Conservation (phyloP, 2,113 vertebrate species). For the Gracilinanus agilis region DNA sequence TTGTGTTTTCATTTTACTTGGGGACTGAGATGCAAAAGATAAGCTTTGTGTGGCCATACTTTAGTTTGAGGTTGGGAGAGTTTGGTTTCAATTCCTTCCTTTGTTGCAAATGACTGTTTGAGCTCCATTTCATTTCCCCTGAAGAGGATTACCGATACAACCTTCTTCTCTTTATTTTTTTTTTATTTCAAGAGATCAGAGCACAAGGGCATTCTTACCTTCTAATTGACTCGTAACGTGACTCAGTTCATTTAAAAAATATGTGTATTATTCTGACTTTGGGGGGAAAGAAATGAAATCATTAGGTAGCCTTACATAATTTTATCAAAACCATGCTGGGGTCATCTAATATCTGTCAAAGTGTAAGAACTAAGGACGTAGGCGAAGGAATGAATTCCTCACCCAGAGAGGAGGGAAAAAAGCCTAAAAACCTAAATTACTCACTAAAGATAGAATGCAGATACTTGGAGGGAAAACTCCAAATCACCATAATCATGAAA, state of each 20-base stretch:
- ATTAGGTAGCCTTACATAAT: not conserved
- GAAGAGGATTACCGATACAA: slow-evolving; percentile 12
- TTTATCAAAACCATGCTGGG: not conserved
- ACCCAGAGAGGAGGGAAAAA: not conserved
- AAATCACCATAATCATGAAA: not conserved
- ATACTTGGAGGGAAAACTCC: not conserved
- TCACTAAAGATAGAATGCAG: not conserved
- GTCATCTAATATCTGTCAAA: slow-evolving; percentile 27
- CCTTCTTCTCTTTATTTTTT: slow-evolving; percentile 28
- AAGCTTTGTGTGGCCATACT: slow-evolving; percentile 39
- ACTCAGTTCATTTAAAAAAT: slow-evolving; percentile 1
- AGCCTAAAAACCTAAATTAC: not conserved
- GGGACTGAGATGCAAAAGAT: slow-evolving; percentile 22
- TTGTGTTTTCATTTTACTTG: slow-evolving; percentile 41
- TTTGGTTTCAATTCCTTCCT: slow-evolving; percentile 69
- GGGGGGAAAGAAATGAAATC: not conserved
- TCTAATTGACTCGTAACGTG: not conserved
- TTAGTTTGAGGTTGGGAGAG: slow-evolving; percentile 64
- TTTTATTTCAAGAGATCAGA: not conserved
- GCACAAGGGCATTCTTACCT: not conserved
- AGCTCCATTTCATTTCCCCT: slow-evolving; percentile 47
- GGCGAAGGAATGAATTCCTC: slow-evolving; percentile 31
- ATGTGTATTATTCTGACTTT: not conserved
- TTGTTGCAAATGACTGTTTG: slow-evolving; percentile 7
- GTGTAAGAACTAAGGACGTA: slow-evolving; percentile 23